phyloP scores from a whole-genome alignment of 2,797 vertebrate genomes.

The Mus caroli region DNA sequence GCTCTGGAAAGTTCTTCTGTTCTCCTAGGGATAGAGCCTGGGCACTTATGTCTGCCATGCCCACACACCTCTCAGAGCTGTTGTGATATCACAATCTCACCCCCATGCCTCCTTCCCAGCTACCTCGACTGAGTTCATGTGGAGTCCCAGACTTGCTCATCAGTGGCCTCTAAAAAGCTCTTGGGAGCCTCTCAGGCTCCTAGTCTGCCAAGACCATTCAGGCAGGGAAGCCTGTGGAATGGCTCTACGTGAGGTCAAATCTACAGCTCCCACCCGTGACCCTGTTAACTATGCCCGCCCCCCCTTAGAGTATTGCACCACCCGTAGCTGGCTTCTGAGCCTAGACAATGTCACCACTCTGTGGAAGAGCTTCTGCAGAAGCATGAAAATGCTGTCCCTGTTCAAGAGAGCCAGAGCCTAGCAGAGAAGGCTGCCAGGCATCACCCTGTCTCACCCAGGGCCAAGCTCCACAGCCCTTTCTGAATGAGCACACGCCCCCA shows the following conservation, averaged over 20 bases:
- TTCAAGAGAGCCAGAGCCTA: background rate
- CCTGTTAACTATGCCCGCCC: too few relatives aligned
- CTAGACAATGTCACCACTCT: background rate
- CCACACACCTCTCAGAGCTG: background rate
- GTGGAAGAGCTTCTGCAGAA: background rate
- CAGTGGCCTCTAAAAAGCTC: background rate
- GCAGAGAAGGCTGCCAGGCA: background rate
- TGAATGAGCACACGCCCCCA: background rate
- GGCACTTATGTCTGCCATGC: background rate
- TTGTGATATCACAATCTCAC: background rate
- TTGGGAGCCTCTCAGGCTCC: background rate
- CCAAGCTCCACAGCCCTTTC: background rate
- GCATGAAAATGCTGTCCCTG: background rate
- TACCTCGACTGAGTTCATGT: background rate
- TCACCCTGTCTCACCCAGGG: background rate
- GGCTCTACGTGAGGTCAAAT: background rate
- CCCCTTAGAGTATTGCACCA: background rate
- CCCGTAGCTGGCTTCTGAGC: background rate
- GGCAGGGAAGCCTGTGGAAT: background rate
- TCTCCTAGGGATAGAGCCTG: background rate
- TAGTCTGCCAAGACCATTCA: background rate
- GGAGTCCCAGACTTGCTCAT: background rate
- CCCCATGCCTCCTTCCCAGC: background rate
- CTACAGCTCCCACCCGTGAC: background rate
- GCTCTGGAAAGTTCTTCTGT: background rate